phyloP scores from a whole-genome alignment of 2,797 vertebrate genomes.

The Catharus ustulatus region DNA sequence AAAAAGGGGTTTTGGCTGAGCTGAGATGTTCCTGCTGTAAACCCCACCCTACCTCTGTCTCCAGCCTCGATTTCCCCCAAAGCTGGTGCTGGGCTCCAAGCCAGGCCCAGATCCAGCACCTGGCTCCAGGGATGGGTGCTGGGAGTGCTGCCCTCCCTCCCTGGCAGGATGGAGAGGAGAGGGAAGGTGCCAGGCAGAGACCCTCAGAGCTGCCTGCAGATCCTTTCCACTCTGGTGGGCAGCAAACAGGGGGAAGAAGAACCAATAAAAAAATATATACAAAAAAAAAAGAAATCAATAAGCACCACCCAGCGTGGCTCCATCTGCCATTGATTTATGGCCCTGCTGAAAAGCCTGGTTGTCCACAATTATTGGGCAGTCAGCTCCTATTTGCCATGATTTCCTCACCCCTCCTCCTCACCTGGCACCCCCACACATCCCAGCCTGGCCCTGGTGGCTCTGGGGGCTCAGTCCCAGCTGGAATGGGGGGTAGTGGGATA shows the following conservation, averaged over 20 bases:
- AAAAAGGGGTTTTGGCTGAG: background rate
- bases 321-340: slow-evolving; percentile 66
- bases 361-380: slow-evolving; percentile 50
- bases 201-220: background rate
- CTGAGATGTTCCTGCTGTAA: background rate
- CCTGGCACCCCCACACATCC: accelerated
- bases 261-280: background rate
- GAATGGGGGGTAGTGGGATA: accelerated
- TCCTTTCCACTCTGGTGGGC: background rate
- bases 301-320: slow-evolving; percentile 28
- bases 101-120: background rate
- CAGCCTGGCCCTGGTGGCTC: background rate
- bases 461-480: background rate
- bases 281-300: slow-evolving; percentile 37
- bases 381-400: slow-evolving; percentile 31
- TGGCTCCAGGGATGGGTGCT: background rate
- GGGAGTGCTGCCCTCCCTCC: background rate
- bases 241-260: background rate
- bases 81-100: too few relatives aligned
- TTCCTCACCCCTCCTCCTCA: background rate
- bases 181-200: background rate
- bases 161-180: background rate
- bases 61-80: accelerated
- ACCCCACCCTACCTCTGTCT: background rate
- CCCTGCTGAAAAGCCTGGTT: slow-evolving; percentile 44